These are phyloP conservation scores for Cerceris ruficornis DNA, from an alignment of 2,888 invertebrate species.

Conservation along the genomic window DNA sequence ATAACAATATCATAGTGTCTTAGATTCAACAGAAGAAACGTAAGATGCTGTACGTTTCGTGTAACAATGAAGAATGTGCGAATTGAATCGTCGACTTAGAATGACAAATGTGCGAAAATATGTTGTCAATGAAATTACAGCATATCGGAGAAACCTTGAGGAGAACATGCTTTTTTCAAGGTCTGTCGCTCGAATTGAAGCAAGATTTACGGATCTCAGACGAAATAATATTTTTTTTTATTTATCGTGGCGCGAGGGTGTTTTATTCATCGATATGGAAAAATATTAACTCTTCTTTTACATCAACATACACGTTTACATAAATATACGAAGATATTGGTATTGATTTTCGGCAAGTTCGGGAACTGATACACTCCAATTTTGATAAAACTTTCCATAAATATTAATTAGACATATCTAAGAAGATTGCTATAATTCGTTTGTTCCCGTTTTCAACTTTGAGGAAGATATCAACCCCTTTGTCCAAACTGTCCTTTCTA, in stretches of 20 bases:
- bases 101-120: conserved; percentile 59
- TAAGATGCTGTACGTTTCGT: neutral
- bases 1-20: neutral
- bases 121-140: conserved; percentile 39
- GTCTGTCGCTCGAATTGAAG: conserved; percentile 20
- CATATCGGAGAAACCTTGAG: conserved; percentile 49
- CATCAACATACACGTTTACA: too few species aligned
- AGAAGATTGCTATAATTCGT: too few species aligned
- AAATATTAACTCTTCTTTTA: too few species aligned
- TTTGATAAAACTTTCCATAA: too few species aligned
- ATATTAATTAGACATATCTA: too few species aligned
- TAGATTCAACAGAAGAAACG: conserved; percentile 3
- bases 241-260: neutral
- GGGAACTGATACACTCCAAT: too few species aligned
- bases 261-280: too few species aligned
- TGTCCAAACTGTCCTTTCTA: too few species aligned
- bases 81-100: conserved; percentile 57
- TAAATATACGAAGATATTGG: too few species aligned
- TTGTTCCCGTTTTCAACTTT: too few species aligned
- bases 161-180: conserved; percentile 31
- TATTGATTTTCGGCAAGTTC: too few species aligned
- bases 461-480: too few species aligned
- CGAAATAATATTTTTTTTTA: neutral
- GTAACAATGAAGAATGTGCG: conserved; percentile 46
- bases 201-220: neutral